Percentiles rank a stretch among this genome's conserved stretches.
These are phyloP conservation scores for Melanerpes formicivorus DNA, from an alignment of 2,113 vertebrate species.

Conservation along the genomic window DNA sequence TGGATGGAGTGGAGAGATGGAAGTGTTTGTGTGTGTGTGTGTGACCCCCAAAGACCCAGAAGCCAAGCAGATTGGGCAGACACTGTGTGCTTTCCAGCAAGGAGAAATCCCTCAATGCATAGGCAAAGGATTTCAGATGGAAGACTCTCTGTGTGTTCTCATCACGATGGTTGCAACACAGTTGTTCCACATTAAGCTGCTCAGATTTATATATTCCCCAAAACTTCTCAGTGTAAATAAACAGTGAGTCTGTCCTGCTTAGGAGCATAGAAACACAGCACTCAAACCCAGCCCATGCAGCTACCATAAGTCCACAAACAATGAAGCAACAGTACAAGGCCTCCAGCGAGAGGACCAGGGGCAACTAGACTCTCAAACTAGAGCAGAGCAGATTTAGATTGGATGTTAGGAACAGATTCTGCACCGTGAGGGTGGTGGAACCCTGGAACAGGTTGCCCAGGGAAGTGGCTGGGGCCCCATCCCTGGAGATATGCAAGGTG, in stretches of 20 bases:
- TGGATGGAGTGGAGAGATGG: background rate
- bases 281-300: background rate
- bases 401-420: too few relatives aligned
- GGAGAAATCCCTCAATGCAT: background rate
- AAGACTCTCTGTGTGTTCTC: background rate
- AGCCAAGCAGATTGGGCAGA: background rate
- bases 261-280: background rate
- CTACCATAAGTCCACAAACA: background rate
- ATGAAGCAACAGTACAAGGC: background rate
- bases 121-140: background rate
- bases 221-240: background rate
- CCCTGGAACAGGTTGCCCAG: too few relatives aligned
- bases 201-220: background rate
- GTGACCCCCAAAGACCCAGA: background rate
- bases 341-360: too few relatives aligned
- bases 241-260: background rate
- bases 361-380: too few relatives aligned
- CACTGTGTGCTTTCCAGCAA: background rate
- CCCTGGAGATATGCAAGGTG: too few relatives aligned
- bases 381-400: too few relatives aligned
- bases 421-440: too few relatives aligned
- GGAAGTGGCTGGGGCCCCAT: too few relatives aligned
- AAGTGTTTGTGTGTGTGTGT: too few relatives aligned
- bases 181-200: background rate
- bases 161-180: fast-evolving